A percentile compares a stretch with the other conserved stretches of the same genome.
These are phyloP conservation scores for Dicyrtomina minuta DNA, from an alignment of 2,888 invertebrate genomes.

Conservation along the genomic window DNA sequence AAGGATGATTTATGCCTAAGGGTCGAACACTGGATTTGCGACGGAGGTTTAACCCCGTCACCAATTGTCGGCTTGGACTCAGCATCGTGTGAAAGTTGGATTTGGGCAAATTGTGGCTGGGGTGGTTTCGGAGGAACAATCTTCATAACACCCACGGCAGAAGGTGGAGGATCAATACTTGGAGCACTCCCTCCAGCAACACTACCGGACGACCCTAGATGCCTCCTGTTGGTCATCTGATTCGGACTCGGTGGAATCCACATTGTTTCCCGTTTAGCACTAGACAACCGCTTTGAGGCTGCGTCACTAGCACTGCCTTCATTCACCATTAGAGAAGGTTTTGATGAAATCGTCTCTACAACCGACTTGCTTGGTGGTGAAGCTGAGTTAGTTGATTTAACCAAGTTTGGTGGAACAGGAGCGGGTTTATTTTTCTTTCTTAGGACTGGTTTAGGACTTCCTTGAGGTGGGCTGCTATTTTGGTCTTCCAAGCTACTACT, in stretches of 20 bases:
- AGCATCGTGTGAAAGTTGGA: no score
- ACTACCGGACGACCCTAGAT: conserved; percentile 6
- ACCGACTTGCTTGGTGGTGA: conserved; percentile 29
- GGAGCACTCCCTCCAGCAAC: not conserved
- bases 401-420: conserved; percentile 52
- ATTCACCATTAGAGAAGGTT: conserved; percentile 4
- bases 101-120: conserved; percentile 39
- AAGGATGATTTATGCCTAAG: conserved; percentile 49
- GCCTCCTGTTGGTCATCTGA: conserved; percentile 36
- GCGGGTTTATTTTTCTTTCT: conserved; percentile 74
- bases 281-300: not conserved
- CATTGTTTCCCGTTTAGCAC: conserved; percentile 43
- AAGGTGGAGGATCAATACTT: conserved; percentile 26
- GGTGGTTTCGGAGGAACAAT: conserved; percentile 43
- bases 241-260: conserved; percentile 50
- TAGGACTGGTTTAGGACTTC: conserved; percentile 72
- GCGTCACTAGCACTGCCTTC: conserved; percentile 9
- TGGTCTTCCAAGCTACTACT: conserved; percentile 63
- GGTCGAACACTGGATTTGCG: conserved; percentile 30
- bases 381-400: conserved; percentile 18
- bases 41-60: conserved; percentile 15
- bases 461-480: conserved; percentile 65
- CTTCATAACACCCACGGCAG: conserved; percentile 21
- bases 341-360: not conserved
- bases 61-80: conserved; percentile 26